These are phyloP conservation scores for Epinotia brunnichana DNA, from an alignment of 2,888 invertebrate species.

Conservation along the genomic window DNA sequence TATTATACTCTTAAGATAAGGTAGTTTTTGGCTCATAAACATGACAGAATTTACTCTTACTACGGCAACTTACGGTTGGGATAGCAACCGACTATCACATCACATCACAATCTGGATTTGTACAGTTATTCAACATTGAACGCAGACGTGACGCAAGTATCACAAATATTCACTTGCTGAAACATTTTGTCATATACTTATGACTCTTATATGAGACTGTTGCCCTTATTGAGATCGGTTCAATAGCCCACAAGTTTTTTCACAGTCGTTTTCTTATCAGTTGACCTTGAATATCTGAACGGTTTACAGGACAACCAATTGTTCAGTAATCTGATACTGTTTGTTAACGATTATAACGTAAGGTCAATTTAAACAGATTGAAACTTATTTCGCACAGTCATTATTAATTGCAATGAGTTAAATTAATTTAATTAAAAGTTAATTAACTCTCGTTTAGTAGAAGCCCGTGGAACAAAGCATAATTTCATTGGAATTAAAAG, in stretches of 20 bases:
- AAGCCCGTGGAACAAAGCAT: too few relatives aligned
- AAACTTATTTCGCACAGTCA: too few relatives aligned
- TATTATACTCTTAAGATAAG: neutral
- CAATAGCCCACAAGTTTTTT: neutral
- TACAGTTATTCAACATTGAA: conserved; percentile 2
- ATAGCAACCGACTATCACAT: neutral
- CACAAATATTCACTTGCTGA: conserved; percentile 15
- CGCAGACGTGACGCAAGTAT: conserved; percentile 4
- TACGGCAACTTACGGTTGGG: neutral
- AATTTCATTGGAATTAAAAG: too few relatives aligned
- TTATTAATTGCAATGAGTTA: too few relatives aligned
- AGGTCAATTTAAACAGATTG: too few relatives aligned
- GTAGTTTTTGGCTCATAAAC: neutral
- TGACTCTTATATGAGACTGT: too few relatives aligned
- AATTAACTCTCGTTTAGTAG: too few relatives aligned
- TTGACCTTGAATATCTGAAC: neutral
- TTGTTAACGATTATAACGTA: neutral
- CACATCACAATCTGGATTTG: neutral
- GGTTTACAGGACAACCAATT: neutral
- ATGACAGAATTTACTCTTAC: neutral
- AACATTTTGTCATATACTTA: neutral
- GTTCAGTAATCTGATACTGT: neutral
- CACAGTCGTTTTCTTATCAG: neutral
- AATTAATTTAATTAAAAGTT: too few relatives aligned
- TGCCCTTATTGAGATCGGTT: neutral